These are phyloP conservation scores for Drosophila repletoides DNA, from an alignment of 1,140 invertebrate genomes.

Conservation along the genomic window DNA sequence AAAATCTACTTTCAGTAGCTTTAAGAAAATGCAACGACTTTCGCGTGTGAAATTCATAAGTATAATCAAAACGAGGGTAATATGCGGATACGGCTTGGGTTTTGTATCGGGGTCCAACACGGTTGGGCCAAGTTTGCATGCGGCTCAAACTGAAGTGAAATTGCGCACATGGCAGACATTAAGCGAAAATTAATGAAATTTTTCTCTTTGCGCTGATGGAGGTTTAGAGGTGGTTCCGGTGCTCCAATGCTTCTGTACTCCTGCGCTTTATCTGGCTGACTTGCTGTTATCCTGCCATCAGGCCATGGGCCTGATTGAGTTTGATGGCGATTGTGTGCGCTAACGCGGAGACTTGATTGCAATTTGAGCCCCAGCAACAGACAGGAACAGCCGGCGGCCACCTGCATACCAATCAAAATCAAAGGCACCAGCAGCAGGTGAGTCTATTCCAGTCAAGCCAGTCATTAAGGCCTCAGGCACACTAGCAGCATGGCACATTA, in stretches of 20 bases:
- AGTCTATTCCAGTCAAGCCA: constrained; percentile 31
- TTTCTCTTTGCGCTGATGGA: constrained; percentile 38
- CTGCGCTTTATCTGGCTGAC: constrained; percentile 42
- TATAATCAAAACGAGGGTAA: no score
- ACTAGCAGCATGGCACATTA: constrained; percentile 62
- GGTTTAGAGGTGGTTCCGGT: constrained; percentile 9
- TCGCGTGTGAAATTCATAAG: no score
- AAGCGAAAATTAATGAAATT: constrained; percentile 77
- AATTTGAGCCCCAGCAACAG: constrained; percentile 47
- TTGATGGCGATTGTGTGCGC: constrained; percentile 68
- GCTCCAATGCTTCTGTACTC: constrained; percentile 10
- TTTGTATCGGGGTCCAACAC: background rate
- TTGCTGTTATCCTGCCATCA: constrained; percentile 64
- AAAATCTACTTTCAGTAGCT: no score
- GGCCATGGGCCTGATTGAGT: constrained; percentile 73
- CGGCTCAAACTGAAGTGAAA: constrained; percentile 46
- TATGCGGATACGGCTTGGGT: no score
- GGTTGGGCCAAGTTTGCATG: constrained; percentile 37
- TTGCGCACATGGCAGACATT: constrained; percentile 74
- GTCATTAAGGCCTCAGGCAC: constrained; percentile 62
- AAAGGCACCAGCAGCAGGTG: constrained; percentile 4
- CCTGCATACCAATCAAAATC: constrained; percentile 61
- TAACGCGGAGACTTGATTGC: constrained; percentile 66
- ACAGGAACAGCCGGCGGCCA: constrained; percentile 18
- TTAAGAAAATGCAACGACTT: constrained; percentile 8